These are phyloP conservation scores for Danio choprae DNA, from an alignment of 2,797 vertebrate species.

Conservation along the genomic window DNA sequence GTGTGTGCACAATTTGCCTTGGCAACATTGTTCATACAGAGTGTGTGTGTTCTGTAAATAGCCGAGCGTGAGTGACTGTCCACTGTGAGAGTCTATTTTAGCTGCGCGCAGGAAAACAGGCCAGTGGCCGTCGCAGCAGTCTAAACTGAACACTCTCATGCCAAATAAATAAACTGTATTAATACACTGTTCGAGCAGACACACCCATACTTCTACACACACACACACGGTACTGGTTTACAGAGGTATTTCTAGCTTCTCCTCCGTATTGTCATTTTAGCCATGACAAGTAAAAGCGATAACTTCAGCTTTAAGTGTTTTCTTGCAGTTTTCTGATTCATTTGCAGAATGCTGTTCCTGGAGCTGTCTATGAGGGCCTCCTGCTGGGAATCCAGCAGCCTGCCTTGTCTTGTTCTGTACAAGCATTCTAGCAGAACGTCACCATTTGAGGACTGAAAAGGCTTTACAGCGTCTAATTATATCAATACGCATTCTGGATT, in stretches of 20 bases:
- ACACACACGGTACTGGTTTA: conserved; percentile 1
- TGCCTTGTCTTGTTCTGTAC: background rate
- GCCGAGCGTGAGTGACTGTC: conserved; percentile 79
- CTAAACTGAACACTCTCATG: conserved; percentile 47
- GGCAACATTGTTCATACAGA: conserved; percentile 74
- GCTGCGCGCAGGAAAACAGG: conserved; percentile 83
- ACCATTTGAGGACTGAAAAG: too few species aligned
- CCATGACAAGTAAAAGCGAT: background rate
- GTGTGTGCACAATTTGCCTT: conserved; percentile 61
- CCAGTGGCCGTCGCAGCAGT: conserved; percentile 69
- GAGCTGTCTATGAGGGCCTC: conserved; percentile 13
- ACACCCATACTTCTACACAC: conserved; percentile 54
- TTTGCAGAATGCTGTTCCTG: conserved; percentile 2
- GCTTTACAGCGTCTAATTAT: conserved; percentile 1
- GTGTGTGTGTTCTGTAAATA: conserved; percentile 81
- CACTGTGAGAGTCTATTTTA: conserved; percentile 84
- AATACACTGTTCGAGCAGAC: conserved; percentile 72
- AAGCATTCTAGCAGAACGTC: conserved; percentile 5
- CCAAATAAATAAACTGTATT: conserved; percentile 72
- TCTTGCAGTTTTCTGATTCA: conserved; percentile 4
- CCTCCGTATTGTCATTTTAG: background rate
- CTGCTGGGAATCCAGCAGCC: conserved; percentile 31
- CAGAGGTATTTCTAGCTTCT: conserved; percentile 1
- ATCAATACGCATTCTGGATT: background rate
- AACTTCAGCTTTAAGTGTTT: conserved; percentile 1